Base-by-base conservation (phyloP, 2,113 vertebrate species). In the Esox niger region DNA sequence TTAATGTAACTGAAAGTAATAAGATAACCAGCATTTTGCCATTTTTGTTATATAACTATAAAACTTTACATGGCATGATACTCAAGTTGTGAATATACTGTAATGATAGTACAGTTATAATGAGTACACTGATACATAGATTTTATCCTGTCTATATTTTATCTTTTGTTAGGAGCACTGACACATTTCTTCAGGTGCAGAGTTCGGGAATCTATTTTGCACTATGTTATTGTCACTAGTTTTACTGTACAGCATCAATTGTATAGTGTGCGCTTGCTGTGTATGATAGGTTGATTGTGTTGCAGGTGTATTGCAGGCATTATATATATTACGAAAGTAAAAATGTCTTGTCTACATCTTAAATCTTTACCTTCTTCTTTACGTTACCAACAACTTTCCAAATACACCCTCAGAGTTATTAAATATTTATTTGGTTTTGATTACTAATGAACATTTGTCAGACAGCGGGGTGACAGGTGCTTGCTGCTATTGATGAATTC, bases 401-500 rank as follows among this genome's bases (percentile, higher is more conserved):
- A 55, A 47, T 26, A 58, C 46, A 29, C 26, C 23, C 70, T 82
- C 82, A 71, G 31, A 23, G 62, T 73, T 74, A 84, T 84, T 74
- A 88, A 83, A 83, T 82, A 83, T 84, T 73, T 66, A 87, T 86
- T 82, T 78, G 69, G 52, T 74, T 88, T 79, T 85, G 81, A 88
- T 88, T 86, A 83, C 73, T 73, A 54, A 75, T 75, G 55, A 71
- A 83, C 79, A 84, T 86, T 83, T 69, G 79, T 86, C 86, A 71
- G 71, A 65, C 71, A 57, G 67, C 56, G 64, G 43, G 31, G 70
- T 75, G 82, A 80, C 81, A 81, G 80, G 68, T 47, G 75, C 77
- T 79, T 21, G 20, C 69, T 61, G 73, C 66, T 76, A 75, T 69
- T 82, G 84, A 85, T 79, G 80, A 85, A 84, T 23, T 11, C 67